phyloP scores from a whole-genome alignment of 2,113 vertebrate species.

The Nanorana parkeri region DNA sequence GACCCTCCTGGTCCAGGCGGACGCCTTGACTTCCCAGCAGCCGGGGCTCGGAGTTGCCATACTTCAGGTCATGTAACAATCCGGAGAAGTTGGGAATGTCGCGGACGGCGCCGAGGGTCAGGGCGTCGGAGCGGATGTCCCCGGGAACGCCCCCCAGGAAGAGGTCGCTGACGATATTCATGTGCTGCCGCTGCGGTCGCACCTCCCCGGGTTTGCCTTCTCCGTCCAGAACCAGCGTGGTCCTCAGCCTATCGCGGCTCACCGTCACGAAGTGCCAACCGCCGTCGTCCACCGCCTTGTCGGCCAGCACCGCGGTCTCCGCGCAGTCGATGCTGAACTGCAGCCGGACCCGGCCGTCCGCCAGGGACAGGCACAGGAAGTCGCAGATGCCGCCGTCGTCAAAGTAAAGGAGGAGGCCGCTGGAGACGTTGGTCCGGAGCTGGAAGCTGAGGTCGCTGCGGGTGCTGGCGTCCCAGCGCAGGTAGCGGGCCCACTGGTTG shows the following conservation, averaged over 20 bases:
- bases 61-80: slow-evolving; percentile 91
- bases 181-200: slow-evolving; percentile 85
- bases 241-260: slow-evolving; percentile 85
- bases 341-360: slow-evolving; percentile 85
- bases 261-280: slow-evolving; percentile 92
- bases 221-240: slow-evolving; percentile 84
- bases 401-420: slow-evolving; percentile 91
- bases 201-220: slow-evolving; percentile 84
- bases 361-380: slow-evolving; percentile 87
- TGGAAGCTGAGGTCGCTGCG: slow-evolving; percentile 93
- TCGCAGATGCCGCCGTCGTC: slow-evolving; percentile 95
- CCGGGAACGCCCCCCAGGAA: slow-evolving; percentile 90
- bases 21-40: slow-evolving; percentile 88
- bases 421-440: slow-evolving; percentile 89
- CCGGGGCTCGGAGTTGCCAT: slow-evolving; percentile 85
- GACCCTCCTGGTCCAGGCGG: slow-evolving; percentile 87
- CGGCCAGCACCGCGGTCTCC: slow-evolving; percentile 81
- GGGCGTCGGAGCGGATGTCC: slow-evolving; percentile 85
- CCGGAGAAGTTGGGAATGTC: slow-evolving; percentile 85
- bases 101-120: slow-evolving; percentile 86
- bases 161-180: slow-evolving; percentile 95
- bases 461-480: slow-evolving; percentile 95
- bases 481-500: slow-evolving; percentile 94
- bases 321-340: slow-evolving; percentile 93
- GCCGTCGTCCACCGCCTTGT: slow-evolving; percentile 88